phyloP scores from a whole-genome alignment of 2,113 vertebrate genomes.

The Dissostichus mawsoni region DNA sequence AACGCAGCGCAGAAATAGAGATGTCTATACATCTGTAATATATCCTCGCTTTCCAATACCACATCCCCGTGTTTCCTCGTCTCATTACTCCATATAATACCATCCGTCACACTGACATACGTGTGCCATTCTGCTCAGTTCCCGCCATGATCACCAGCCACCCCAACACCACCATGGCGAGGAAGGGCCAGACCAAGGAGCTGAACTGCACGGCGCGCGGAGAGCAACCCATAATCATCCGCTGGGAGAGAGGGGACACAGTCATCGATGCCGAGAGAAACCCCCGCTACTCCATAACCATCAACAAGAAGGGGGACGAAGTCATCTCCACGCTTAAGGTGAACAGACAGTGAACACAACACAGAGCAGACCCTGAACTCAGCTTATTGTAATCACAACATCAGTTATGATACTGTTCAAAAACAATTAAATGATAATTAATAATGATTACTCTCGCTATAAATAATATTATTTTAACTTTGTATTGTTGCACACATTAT shows the following conservation, averaged over 20 bases:
- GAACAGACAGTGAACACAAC: constrained; percentile 52
- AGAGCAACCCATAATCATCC: constrained; percentile 98
- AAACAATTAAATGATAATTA: too few relatives aligned
- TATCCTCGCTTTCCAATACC: constrained; percentile 54
- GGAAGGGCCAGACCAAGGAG: constrained; percentile 97
- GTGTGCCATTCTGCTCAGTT: constrained; percentile 82
- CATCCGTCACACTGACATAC: constrained; percentile 55
- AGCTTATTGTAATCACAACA: neutral
- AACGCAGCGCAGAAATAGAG: constrained; percentile 61
- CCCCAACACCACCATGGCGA: constrained; percentile 98
- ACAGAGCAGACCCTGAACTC: neutral
- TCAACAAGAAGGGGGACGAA: constrained; percentile 96
- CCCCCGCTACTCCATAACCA: constrained; percentile 94
- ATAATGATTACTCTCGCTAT: too few relatives aligned
- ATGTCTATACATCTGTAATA: constrained; percentile 74
- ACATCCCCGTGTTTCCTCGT: constrained; percentile 44
- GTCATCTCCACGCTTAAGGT: constrained; percentile 98
- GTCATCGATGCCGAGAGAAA: constrained; percentile 97
- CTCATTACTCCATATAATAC: constrained; percentile 62
- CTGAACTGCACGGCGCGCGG: constrained; percentile 97
- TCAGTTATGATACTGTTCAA: neutral
- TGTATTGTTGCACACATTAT: too few relatives aligned
- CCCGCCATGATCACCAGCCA: constrained; percentile 99
- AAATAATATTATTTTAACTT: too few relatives aligned
- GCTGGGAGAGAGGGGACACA: constrained; percentile 98